Percentiles rank a stretch among this genome's conserved stretches.
Evolutionary conservation across 1,140 invertebrate species (phyloP).

Genomic region (Hestina assimilis): DNA sequence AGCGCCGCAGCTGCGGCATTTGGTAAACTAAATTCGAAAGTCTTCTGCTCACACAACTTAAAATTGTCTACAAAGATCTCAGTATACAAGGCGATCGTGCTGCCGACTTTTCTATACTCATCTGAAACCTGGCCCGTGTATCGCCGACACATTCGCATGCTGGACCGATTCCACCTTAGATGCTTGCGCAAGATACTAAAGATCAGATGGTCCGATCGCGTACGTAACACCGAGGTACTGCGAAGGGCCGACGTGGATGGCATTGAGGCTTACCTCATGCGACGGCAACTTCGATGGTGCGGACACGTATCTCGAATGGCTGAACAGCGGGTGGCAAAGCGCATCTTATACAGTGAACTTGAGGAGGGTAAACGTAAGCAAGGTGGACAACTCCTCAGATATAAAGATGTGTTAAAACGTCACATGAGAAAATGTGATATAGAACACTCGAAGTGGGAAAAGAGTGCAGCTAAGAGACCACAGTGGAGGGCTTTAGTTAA

Average conservation of each 20-base stretch:
- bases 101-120: constrained; percentile 1
- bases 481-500: too few species aligned
- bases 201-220: constrained; percentile 22
- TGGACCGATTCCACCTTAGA: constrained; percentile 29
- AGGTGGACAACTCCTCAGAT: too few species aligned
- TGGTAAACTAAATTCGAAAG: constrained; percentile 4
- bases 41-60: constrained; percentile 4
- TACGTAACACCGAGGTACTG: constrained; percentile 23
- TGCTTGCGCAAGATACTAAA: constrained; percentile 24
- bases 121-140: constrained; percentile 1
- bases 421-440: too few species aligned
- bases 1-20: constrained; percentile 9
- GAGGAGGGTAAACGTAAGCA: too few species aligned
- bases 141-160: background rate
- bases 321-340: constrained; percentile 25
- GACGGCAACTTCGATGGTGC: constrained; percentile 28
- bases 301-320: constrained; percentile 26
- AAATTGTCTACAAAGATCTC: background rate
- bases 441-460: too few species aligned
- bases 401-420: too few species aligned
- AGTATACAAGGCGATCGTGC: background rate
- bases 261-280: constrained; percentile 14
- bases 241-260: constrained; percentile 11
- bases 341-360: too few species aligned
- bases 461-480: too few species aligned